Conservation (phyloP, 2,797 vertebrate genomes). For the Melanotaenia parkinsoni region DNA sequence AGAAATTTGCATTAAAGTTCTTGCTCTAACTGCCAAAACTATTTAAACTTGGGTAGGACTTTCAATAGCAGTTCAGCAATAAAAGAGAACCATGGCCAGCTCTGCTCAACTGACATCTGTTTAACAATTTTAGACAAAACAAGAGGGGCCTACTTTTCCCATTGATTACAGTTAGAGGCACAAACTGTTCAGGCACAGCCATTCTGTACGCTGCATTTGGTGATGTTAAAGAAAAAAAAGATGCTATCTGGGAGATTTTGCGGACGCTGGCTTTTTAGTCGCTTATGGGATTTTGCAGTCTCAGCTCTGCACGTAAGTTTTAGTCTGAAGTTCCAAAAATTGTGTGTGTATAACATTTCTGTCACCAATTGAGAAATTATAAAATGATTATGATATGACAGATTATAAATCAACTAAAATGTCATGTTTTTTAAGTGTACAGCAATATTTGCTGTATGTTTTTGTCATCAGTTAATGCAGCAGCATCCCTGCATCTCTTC, state of each 20-base stretch:
- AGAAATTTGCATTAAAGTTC: conserved; percentile 36
- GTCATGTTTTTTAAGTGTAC: conserved; percentile 14
- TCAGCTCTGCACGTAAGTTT: conserved; percentile 26
- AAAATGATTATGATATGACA: conserved; percentile 3
- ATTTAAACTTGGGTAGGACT: conserved; percentile 36
- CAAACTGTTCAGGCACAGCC: conserved; percentile 44
- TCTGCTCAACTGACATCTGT: conserved; percentile 44
- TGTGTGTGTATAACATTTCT: conserved; percentile 27
- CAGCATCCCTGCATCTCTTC: not conserved
- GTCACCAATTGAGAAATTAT: conserved; percentile 17
- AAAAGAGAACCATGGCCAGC: conserved; percentile 23
- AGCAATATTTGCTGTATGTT: conserved; percentile 16
- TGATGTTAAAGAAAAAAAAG: conserved; percentile 6
- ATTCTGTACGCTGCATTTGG: conserved; percentile 15
- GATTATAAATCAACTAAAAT: conserved; percentile 9
- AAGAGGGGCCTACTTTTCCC: conserved; percentile 37
- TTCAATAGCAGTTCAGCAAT: conserved; percentile 37
- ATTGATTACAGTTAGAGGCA: conserved; percentile 55
- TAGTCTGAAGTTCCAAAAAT: conserved; percentile 7
- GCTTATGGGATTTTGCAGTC: conserved; percentile 15
- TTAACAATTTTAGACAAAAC: conserved; percentile 53
- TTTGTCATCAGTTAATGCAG: conserved; percentile 14
- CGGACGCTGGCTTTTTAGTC: conserved; percentile 23
- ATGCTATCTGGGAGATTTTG: conserved; percentile 23
- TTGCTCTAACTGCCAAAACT: conserved; percentile 10